Conservation (phyloP, 1,140 invertebrate genomes). For the Ooceraea biroi region DNA sequence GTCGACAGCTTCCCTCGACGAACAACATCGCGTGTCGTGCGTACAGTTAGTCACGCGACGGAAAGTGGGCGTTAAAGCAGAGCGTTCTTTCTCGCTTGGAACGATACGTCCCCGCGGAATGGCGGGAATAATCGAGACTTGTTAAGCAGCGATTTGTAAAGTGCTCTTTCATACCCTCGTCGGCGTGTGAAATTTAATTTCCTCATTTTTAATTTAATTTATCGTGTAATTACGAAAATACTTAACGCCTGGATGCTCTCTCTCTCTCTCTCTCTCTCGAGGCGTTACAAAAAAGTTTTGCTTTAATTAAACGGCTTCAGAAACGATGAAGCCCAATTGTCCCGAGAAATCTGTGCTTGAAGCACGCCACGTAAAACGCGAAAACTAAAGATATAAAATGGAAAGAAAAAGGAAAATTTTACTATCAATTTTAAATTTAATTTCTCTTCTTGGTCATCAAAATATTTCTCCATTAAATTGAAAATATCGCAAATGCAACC, state of each 20-base stretch:
- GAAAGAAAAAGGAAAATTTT: not conserved
- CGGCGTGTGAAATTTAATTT: not conserved
- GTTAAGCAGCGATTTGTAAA: not conserved
- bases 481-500: too few relatives aligned
- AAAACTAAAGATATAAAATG: not conserved
- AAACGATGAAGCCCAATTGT: not conserved
- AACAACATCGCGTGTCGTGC: conserved; percentile 54
- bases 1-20: conserved; percentile 56
- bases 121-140: not conserved
- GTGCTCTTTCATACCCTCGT: not conserved
- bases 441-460: too few relatives aligned
- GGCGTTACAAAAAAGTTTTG: not conserved
- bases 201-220: conserved; percentile 13
- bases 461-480: too few relatives aligned
- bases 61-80: conserved; percentile 49
- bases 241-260: not conserved
- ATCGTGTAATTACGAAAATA: not conserved
- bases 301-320: not conserved
- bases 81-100: conserved; percentile 39
- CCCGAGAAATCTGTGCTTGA: too few relatives aligned
- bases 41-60: conserved; percentile 61
- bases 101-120: not conserved
- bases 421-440: too few relatives aligned
- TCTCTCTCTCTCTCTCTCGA: too few relatives aligned
- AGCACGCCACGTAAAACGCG: too few relatives aligned